Evolutionary conservation across 1,140 invertebrate genomes (phyloP).

Genomic region (Drosophila pectinifera): DNA sequence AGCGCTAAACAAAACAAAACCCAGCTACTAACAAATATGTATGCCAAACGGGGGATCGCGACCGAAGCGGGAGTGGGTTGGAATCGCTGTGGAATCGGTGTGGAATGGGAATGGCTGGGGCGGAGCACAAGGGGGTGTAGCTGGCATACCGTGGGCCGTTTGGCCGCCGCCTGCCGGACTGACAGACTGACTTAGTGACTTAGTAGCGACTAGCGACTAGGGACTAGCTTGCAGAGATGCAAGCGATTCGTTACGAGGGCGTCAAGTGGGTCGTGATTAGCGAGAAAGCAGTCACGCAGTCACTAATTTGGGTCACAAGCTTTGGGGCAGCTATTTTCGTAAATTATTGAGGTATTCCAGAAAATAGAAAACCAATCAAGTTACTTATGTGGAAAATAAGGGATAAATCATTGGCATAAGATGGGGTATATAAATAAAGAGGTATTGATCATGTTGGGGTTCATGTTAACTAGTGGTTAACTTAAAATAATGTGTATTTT

Average conservation of each 20-base stretch:
- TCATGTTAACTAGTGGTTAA: neutral
- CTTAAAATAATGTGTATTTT: neutral
- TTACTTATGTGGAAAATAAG: neutral
- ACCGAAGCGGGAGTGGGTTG: conserved; percentile 34
- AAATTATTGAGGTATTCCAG: conserved; percentile 11
- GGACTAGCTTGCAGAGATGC: conserved; percentile 43
- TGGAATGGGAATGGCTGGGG: conserved; percentile 18
- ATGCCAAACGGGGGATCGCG: conserved; percentile 53
- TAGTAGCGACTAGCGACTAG: conserved; percentile 45
- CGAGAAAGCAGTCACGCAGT: conserved; percentile 42
- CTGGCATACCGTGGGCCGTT: conserved; percentile 70
- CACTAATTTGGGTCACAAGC: conserved; percentile 16
- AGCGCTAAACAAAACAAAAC: conserved; percentile 80
- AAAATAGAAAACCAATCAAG: neutral
- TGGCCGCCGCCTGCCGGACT: conserved; percentile 18
- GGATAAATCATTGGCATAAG: neutral
- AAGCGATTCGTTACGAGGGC: conserved; percentile 44
- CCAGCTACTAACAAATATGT: conserved; percentile 78
- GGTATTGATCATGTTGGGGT: neutral
- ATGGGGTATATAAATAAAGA: neutral
- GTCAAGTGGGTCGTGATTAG: conserved; percentile 46
- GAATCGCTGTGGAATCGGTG: conserved; percentile 15
- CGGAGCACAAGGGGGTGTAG: conserved; percentile 2
- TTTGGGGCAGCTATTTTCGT: conserved; percentile 20
- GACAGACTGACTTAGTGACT: conserved; percentile 69